Conservation (phyloP, 1,140 invertebrate genomes). For the Homalodisca vitripennis region DNA sequence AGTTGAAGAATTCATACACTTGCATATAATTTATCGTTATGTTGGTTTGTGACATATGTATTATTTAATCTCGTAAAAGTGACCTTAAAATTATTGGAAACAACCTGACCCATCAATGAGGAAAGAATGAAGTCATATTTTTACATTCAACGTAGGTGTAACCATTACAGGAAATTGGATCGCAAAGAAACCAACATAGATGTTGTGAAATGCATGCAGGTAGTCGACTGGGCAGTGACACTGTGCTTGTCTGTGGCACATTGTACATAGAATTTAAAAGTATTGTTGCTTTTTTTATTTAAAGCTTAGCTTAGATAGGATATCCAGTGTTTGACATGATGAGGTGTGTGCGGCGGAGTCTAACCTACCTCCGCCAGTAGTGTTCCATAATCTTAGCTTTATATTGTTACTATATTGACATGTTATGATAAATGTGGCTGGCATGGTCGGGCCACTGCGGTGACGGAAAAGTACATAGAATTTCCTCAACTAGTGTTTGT, state of each 20-base stretch:
- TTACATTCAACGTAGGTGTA: too few species aligned
- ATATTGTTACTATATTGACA: slow-evolving; percentile 10
- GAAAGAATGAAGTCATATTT: too few species aligned
- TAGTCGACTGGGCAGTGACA: background rate
- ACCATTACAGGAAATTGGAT: too few species aligned
- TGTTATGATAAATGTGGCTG: slow-evolving; percentile 7
- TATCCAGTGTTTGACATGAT: background rate
- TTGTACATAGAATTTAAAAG: slow-evolving; percentile 6
- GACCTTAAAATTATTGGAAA: too few species aligned
- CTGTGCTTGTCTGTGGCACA: background rate
- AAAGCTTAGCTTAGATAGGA: slow-evolving; percentile 1
- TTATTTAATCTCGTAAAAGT: too few species aligned
- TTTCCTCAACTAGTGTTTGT: slow-evolving; percentile 1
- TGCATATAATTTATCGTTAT: too few species aligned
- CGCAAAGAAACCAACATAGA: too few species aligned
- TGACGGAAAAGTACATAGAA: slow-evolving; percentile 15
- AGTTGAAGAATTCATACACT: too few species aligned
- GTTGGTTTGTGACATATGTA: too few species aligned
- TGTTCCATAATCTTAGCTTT: slow-evolving; percentile 9
- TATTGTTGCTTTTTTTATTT: background rate
- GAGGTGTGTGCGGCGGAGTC: background rate
- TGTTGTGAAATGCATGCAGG: too few species aligned
- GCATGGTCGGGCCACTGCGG: slow-evolving; percentile 13
- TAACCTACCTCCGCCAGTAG: too few species aligned
- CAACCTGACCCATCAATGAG: too few species aligned